Evolutionary conservation across 2,888 invertebrate species (phyloP), one percentile per base, ranked within the genome.

Genomic region (Caenorhabditis sp.): DNA sequence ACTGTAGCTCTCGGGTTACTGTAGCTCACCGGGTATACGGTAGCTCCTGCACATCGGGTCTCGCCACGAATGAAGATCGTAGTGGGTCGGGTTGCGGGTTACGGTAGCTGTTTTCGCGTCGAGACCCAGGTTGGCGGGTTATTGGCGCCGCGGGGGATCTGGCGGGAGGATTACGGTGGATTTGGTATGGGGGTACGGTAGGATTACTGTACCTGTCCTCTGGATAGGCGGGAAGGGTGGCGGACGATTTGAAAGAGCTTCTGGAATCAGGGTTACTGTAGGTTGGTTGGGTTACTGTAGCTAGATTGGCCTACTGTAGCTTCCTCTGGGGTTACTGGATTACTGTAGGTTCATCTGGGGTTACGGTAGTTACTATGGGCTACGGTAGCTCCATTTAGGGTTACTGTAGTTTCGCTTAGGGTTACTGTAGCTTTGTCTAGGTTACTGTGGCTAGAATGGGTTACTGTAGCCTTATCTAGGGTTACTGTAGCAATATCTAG

Each of bases 21-120:
- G 11, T 11, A 13, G 13, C 20, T 24, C 24, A 51, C 51, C 68
- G 15, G 58, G 68, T 69, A 32, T 58, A 69, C 50, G 58, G 68
- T 69, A 58, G 58, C 6, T 69, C 26, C 58, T 22, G 56, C n/a
- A n/a, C n/a, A n/a, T n/a, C n/a, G n/a, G n/a, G n/a, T n/a, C n/a
- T n/a, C n/a, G n/a, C n/a, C n/a, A n/a, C n/a, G n/a, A n/a, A n/a
- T n/a, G n/a, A n/a, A n/a, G n/a, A n/a, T n/a, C n/a, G n/a, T n/a
- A n/a, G 32, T 32, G 9, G 32, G 32, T 32, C 32, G 9, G n/a
- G n/a, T n/a, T n/a, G n/a, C n/a, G 18, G 50, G 20, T 18, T 50
- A 50, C 50, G 22, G 50, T 50, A 50, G 22, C 32, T 32, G 9
- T 4, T 32, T 32, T n/a, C n/a, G n/a, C n/a, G n/a, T n/a, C n/a